Base-by-base conservation (phyloP, 2,113 vertebrate species). In the Triplophysa dalaica region DNA sequence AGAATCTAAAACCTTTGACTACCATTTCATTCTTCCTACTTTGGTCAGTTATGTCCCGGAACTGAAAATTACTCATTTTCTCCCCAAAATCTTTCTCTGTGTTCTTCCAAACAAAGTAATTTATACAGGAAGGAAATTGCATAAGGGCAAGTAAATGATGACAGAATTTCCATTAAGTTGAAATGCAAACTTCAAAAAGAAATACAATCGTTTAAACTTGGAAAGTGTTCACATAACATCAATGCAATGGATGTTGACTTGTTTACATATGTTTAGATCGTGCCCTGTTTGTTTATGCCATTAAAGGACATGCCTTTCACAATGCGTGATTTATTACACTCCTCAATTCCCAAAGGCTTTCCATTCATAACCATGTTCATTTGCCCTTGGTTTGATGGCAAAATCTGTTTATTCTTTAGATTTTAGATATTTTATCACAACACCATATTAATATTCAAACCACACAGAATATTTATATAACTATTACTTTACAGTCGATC, bases 291-390 rank as follows among this genome's bases (percentile, higher is more conserved):
- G 7, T 43, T 24, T 7, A 50, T 1, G 64, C 22, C 56, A 66
- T 78, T 60, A 68, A 68, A 58, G n/a, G 33, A 9, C 43, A 69
- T 50, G 22, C 14, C 14, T 54, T 22, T 58, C 64, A 24, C 29
- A 56, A 66, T 21, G 13, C 13, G 14, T 68, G 52, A 78, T 78
- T 54, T 60, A 78, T 78, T 6, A 19, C 50, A 0, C 21, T 24
- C 16, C 41, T 68, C 58, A 68, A 68, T 68, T 22, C n/a, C 24
- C 17, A 68, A 56, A 58, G 52, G 50, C 33, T 24, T 78, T 38
- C 48, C 12, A 70, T 61, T 26, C 65, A 79, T 50, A 70, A 43
- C 70, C 29, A 11, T 73, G 26, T 60, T 24, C 21, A 6, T 73
- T 60, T 43, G 2, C 29, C 52, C 54, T 73, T 58, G 52, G 29